Evolutionary conservation across 2,113 vertebrate genomes (phyloP), one percentile per base, ranked within the genome.

Genomic region (Aix galericulata): DNA sequence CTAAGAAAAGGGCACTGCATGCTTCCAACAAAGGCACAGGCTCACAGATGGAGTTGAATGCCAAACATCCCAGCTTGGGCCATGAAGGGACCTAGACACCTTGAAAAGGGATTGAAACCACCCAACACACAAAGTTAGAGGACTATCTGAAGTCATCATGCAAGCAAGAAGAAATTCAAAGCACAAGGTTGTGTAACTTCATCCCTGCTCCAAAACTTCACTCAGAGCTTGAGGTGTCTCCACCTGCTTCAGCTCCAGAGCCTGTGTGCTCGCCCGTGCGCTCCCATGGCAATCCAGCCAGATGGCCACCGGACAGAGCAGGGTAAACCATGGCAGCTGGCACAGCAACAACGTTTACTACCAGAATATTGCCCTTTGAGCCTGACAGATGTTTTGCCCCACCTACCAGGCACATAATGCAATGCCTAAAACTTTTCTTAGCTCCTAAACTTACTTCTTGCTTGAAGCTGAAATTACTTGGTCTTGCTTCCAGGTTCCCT

Each of bases 241-340:
- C 77, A 64, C n/a, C 42, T 68, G 1, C 60, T 36, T 34, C 80
- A 76, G 84, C 46, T 72, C 9, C 81, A 81, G 80, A 0, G 1
- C 46, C n/a, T 63, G 55, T 4, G 3, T 81, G 76, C 52, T 93
- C 9, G n/a, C 68, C 64, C 21, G n/a, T 40, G 63, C 40, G 48
- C 9, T 17, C 88, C 55, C 18, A 25, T 66, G 89, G 89, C 81
- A 34, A 55, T 15, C 26, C 88, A 86, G 88, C 58, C 78, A 4
- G 2, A 13, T 0, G 0, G 71, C 82, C 0, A 0, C 86, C 86
- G 75, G 80, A 75, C 42, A 78, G n/a, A 36, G 22, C 74, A 22
- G 22, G 15, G 12, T 52, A 91, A 46, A 23, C 52, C 92, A 86
- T 0, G 59, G 91, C 72, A 90, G 11, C 18, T 46, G 82, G 76